Percentiles rank a stretch among this genome's conserved stretches.
Conservation (phyloP, 2,797 vertebrate species). For the Chromis chromis region DNA sequence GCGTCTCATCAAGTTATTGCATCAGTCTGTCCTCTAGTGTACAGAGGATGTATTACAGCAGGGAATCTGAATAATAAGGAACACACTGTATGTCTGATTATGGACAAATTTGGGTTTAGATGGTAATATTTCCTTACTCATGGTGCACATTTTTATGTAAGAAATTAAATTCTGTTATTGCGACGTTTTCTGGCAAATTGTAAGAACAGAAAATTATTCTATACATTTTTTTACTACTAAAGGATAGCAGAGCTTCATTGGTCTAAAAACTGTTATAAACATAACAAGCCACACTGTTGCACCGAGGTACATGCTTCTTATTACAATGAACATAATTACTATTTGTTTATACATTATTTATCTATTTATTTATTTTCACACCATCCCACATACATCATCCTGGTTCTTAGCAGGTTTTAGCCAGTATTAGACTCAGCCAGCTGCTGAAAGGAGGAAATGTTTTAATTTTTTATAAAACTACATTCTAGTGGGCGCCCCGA, state of each 20-base stretch:
- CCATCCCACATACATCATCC: background rate
- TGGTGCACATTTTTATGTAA: background rate
- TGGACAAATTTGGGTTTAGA: background rate
- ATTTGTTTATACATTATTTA: too few species aligned
- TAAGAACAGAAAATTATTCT: background rate
- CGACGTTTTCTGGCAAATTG: background rate
- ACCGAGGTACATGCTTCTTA: too few species aligned
- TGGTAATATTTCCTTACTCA: background rate
- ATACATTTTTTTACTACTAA: too few species aligned
- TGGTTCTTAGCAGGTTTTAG: background rate
- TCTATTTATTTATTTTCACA: background rate
- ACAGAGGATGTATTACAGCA: constrained; percentile 7
- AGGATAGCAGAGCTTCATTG: too few species aligned
- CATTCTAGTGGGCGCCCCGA: too few species aligned
- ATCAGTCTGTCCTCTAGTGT: constrained; percentile 73
- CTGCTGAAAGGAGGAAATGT: too few species aligned
- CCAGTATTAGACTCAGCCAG: too few species aligned
- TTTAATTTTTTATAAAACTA: too few species aligned
- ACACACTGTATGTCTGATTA: background rate
- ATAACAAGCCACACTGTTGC: too few species aligned
- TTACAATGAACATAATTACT: too few species aligned
- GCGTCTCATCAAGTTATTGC: constrained; percentile 8
- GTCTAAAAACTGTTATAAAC: too few species aligned
- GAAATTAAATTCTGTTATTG: background rate
- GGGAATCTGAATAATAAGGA: background rate